Conservation (phyloP, 2,888 invertebrate genomes). For the Lacanobia oleracea region DNA sequence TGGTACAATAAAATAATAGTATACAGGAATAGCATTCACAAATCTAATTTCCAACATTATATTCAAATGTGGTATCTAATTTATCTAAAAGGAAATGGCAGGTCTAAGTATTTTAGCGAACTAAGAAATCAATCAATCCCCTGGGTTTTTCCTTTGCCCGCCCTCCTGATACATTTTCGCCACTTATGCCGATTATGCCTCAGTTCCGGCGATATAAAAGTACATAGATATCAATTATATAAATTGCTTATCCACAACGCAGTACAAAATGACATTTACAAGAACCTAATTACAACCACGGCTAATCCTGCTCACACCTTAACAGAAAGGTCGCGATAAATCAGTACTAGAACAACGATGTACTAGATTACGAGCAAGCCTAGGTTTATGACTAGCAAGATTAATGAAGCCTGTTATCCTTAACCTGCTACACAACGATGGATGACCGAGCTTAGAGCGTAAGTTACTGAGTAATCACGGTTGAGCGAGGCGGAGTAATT, state of each 20-base stretch:
- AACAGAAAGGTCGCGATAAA: conserved; percentile 41
- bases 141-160: too few relatives aligned
- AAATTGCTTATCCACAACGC: too few relatives aligned
- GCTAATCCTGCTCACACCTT: conserved; percentile 13
- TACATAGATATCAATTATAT: neutral
- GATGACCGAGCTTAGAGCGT: conserved; percentile 20
- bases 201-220: too few relatives aligned
- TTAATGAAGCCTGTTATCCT: conserved; percentile 58
- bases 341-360: conserved; percentile 38
- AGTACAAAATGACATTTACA: neutral
- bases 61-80: neutral
- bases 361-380: conserved; percentile 41
- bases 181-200: too few relatives aligned
- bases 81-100: neutral
- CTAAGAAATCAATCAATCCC: too few relatives aligned
- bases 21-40: neutral
- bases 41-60: neutral
- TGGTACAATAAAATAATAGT: neutral
- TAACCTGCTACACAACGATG: conserved; percentile 55
- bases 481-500: conserved; percentile 15
- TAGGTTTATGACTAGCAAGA: conserved; percentile 40
- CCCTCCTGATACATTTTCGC: too few relatives aligned
- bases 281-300: neutral
- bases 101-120: neutral
- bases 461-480: conserved; percentile 18